Percentiles rank a stretch among this genome's conserved stretches.
Conservation (phyloP, 2,113 vertebrate genomes). For the Tichodroma muraria region DNA sequence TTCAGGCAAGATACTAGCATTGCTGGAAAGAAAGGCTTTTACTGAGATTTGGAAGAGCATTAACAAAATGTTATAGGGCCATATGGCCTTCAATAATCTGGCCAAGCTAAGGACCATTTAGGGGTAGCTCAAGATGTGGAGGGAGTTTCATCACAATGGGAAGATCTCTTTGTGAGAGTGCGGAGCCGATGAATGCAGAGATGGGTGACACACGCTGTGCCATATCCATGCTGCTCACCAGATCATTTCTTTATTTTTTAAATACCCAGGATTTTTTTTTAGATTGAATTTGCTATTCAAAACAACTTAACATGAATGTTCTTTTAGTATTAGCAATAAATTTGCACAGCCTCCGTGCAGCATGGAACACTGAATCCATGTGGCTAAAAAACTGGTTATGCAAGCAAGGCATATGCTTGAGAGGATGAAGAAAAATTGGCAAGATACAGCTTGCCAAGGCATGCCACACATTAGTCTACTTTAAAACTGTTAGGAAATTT, state of each 20-base stretch:
- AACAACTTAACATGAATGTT: slow-evolving; percentile 43
- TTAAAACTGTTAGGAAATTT: slow-evolving; percentile 50
- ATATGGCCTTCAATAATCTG: slow-evolving; percentile 7
- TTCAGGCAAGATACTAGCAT: slow-evolving; percentile 18
- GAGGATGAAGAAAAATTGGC: slow-evolving; percentile 54
- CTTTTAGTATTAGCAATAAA: slow-evolving; percentile 55
- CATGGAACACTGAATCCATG: slow-evolving; percentile 36
- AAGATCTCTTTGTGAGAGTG: neutral
- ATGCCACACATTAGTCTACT: slow-evolving; percentile 58
- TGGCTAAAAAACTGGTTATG: slow-evolving; percentile 58
- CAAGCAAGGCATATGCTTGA: slow-evolving; percentile 55
- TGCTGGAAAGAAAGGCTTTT: slow-evolving; percentile 38
- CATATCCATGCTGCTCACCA: neutral
- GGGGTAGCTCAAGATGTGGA: neutral
- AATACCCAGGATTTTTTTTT: neutral
- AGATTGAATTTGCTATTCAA: slow-evolving; percentile 16
- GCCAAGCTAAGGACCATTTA: slow-evolving; percentile 25
- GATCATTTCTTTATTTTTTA: neutral
- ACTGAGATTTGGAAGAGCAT: slow-evolving; percentile 32
- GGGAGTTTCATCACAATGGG: neutral
- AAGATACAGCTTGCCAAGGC: slow-evolving; percentile 51
- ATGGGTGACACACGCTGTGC: neutral
- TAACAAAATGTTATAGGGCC: slow-evolving; percentile 19
- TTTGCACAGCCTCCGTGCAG: slow-evolving; percentile 27
- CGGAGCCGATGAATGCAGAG: neutral